Conservation (phyloP, 1,140 invertebrate species). For the Anoplophora glabripennis region DNA sequence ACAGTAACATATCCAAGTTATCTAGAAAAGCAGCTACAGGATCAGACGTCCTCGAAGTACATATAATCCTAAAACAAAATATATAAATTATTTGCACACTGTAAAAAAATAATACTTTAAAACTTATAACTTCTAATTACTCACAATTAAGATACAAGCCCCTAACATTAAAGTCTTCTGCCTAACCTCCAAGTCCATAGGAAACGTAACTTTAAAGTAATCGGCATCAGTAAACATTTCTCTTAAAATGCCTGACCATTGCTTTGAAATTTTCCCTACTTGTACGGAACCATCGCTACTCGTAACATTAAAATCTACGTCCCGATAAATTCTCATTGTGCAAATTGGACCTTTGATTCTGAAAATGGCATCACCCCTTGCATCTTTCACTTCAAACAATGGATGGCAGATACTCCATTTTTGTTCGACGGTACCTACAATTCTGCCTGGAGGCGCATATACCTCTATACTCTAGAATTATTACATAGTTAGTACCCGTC, state of each 20-base stretch:
- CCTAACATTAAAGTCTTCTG: constrained; percentile 61
- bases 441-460: constrained; percentile 65
- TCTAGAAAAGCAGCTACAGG: background rate
- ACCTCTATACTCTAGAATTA: constrained; percentile 63
- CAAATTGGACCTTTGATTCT: constrained; percentile 82
- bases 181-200: constrained; percentile 59
- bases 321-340: constrained; percentile 75
- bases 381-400: constrained; percentile 75
- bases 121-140: constrained; percentile 21
- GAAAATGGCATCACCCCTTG: constrained; percentile 71
- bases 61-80: constrained; percentile 44
- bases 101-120: background rate
- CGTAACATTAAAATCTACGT: constrained; percentile 68
- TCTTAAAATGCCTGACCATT: constrained; percentile 57
- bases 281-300: constrained; percentile 51
- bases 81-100: constrained; percentile 12
- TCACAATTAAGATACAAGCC: constrained; percentile 49
- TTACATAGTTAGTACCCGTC: background rate
- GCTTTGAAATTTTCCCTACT: constrained; percentile 59
- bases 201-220: constrained; percentile 61
- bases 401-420: constrained; percentile 81
- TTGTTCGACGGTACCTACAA: constrained; percentile 78
- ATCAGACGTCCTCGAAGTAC: constrained; percentile 45
- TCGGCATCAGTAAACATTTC: constrained; percentile 63
- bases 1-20: too few species aligned